Base-by-base conservation (phyloP, 2,113 vertebrate species). In the Takifugu bimaculatus region DNA sequence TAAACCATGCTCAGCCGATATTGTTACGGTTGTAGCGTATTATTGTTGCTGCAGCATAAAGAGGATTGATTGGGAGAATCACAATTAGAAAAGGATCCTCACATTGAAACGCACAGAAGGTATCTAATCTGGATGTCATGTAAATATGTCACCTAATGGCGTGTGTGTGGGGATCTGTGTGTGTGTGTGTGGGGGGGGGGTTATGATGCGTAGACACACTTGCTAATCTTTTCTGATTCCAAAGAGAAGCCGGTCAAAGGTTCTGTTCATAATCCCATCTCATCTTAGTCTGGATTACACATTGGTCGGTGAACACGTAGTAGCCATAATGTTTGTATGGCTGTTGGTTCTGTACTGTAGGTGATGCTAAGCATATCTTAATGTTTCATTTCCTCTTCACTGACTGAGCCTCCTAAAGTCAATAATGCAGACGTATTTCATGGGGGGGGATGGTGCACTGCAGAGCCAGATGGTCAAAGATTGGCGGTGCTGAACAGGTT, bases 191-290 rank as follows among this genome's bases (percentile, higher is more conserved):
- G 42, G 55, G 25, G 53, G 48, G 48, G 70, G 42, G 50, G 65
- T 29, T 80, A 58, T 68, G 67, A 70, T 67, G 57, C 63, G 63
- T 28, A 35, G 39, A 63, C 60, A 74, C 57, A 50, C 57, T 43
- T 68, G 3, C 66, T 88, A 88, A 88, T 84, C 82, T 80, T 66
- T 79, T 62, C 79, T 94, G 87, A 94, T 94, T 5, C 92, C 91
- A 20, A 89, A 93, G 61, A 95, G 92, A 86, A 93, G 93, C 75
- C 64, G 83, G 86, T 80, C 83, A 83, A 82, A 84, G 83, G 78
- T 87, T 84, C 43, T 60, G 58, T 25, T 7, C 68, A 60, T 88
- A 88, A 88, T 85, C 81, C 74, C 72, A 79, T 79, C 64, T 86
- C 83, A 70, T 20, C 26, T 81, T 79, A 72, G 75, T 75, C 56